A percentile compares a stretch with the other conserved stretches of the same genome.
These are phyloP conservation scores for Danio tinwini DNA, from an alignment of 2,797 vertebrate species.

Conservation along the genomic window DNA sequence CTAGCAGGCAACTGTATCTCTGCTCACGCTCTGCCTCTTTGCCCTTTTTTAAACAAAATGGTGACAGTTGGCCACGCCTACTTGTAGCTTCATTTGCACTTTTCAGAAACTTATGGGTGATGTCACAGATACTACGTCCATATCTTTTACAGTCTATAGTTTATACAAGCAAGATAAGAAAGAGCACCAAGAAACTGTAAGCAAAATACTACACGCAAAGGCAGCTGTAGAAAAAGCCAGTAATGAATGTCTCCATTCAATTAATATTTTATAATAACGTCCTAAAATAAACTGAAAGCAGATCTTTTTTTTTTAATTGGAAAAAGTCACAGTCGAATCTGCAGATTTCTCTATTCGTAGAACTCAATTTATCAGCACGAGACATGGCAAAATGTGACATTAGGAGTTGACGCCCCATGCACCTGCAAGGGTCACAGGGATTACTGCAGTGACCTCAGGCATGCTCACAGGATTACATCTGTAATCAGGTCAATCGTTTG, in stretches of 20 bases:
- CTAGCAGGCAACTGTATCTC: too few relatives aligned
- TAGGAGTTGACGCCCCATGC: conserved; percentile 36
- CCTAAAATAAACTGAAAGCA: not conserved
- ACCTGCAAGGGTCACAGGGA: conserved; percentile 70
- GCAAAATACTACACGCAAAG: not conserved
- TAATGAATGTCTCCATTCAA: too few relatives aligned
- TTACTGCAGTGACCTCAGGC: conserved; percentile 67
- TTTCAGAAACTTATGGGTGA: too few relatives aligned
- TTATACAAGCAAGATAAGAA: not conserved
- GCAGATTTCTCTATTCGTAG: not conserved
- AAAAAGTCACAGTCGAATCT: not conserved
- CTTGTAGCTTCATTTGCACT: too few relatives aligned
- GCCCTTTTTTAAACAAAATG: too few relatives aligned
- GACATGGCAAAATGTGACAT: too few relatives aligned
- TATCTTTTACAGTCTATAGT: not conserved
- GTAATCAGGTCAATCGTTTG: conserved; percentile 76
- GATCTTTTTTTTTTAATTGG: not conserved
- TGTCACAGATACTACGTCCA: too few relatives aligned
- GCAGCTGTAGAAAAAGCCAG: too few relatives aligned
- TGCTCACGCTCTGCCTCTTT: too few relatives aligned
- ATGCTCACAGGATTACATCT: conserved; percentile 71
- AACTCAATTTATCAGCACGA: not conserved
- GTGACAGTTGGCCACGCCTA: too few relatives aligned
- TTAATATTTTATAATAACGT: not conserved
- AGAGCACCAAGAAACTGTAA: not conserved